Percentiles rank a stretch among this genome's conserved stretches.
These are phyloP conservation scores for Spisula subtruncata DNA, from an alignment of 2,888 invertebrate species.

Conservation along the genomic window DNA sequence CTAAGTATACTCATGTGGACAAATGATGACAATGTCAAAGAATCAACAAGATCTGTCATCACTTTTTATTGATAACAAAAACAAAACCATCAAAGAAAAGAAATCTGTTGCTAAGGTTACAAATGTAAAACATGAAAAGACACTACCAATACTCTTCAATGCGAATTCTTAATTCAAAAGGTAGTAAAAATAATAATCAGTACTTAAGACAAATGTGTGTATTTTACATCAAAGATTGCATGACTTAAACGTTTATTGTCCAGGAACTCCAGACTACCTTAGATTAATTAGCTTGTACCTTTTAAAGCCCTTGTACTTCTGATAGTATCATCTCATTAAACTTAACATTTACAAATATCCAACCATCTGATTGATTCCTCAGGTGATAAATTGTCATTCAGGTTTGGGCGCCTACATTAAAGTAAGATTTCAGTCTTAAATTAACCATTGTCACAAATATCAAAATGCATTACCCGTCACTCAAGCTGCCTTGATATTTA, in stretches of 20 bases:
- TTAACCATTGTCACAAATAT: no score
- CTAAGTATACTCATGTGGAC: background rate
- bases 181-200: background rate
- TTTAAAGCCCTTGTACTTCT: background rate
- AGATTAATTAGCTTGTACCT: constrained; percentile 14
- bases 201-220: background rate
- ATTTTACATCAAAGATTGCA: background rate
- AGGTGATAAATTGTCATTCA: no score
- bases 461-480: no score
- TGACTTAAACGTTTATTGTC: background rate
- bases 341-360: no score
- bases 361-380: no score
- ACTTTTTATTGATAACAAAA: background rate
- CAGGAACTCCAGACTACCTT: no score
- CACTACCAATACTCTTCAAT: constrained; percentile 21
- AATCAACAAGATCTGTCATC: background rate
- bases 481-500: no score
- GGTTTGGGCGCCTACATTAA: no score
- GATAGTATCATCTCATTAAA: no score
- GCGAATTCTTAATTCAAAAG: background rate
- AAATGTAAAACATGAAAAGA: constrained; percentile 7
- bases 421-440: no score
- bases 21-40: background rate
- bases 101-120: background rate
- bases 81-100: background rate